Base-by-base conservation (phyloP, 2,797 vertebrate genomes). In the Hippopotamyrus pictus region DNA sequence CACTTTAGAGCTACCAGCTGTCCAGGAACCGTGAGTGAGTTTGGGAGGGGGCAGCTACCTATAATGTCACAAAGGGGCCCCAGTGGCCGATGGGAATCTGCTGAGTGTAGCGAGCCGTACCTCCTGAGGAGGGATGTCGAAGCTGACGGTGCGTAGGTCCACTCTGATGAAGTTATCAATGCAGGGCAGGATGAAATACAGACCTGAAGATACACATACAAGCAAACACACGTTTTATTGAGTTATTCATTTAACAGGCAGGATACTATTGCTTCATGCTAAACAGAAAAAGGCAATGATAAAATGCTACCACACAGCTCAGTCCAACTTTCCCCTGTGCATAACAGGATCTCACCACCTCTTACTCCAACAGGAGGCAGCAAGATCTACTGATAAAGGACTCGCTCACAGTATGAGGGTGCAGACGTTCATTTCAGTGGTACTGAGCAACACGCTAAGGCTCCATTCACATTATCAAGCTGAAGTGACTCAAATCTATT, bases 81-180 rank as follows among this genome's bases (percentile, higher is more conserved):
- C 76, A 46, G 44, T 3, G 41, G 37, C 44, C 19, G 17, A 82
- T 22, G 37, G 76, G 41, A 82, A 82, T n/a, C 14, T 17, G 65
- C 65, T 3, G 19, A 9, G n/a, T 9, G 29, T 14, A 14, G 25
- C 11, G 4, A 14, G 54, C 88, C 93, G 89, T 94, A 99, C 98
- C 97, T 99, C 98, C 90, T 99, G 98, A 1, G 98, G 98, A 11
- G 98, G 98, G 89, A 99, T 99, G 91, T 99, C 97, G 2, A 99
- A 99, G 37, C 97, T 97, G 92, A 99, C 96, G 69, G 98, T 99
- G 90, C 98, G 97, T 97, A 99, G 98, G 95, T 99, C 98, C 94
- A 99, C 98, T 73, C 98, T 99, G 92, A 98, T 97, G 91, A 98
- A 97, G 94, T 93, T 98, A 96, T 99, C 98, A 0, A 98, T 99